Conservation (phyloP, 53 echinoderm and acorn worm genomes). For the Echinarachnius parma region DNA sequence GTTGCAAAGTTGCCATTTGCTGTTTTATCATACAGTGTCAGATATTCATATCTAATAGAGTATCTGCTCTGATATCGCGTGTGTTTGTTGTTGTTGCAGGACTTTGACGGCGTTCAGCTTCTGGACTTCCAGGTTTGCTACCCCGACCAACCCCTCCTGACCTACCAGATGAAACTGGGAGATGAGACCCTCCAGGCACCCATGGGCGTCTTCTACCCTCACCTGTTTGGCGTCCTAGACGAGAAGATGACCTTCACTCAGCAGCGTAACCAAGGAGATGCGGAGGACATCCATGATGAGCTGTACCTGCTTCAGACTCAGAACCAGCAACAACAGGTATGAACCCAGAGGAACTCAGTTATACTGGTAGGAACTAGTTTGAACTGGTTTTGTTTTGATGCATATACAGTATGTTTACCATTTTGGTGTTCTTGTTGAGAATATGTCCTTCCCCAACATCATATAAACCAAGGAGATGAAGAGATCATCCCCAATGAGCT, state of each 20-base stretch:
- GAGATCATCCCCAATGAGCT: too few relatives aligned
- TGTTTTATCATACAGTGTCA: too few relatives aligned
- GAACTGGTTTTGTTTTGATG: not conserved
- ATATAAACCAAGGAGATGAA: too few relatives aligned
- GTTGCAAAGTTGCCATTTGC: too few relatives aligned
- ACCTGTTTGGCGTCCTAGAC: slow-evolving; percentile 71
- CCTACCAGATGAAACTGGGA: slow-evolving; percentile 94
- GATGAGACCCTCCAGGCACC: slow-evolving; percentile 94
- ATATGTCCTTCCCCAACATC: too few relatives aligned
- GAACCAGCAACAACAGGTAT: slow-evolving; percentile 77
- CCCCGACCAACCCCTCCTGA: slow-evolving; percentile 79
- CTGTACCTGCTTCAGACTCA: slow-evolving; percentile 92
- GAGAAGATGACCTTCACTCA: slow-evolving; percentile 86
- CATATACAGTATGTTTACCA: too few relatives aligned
- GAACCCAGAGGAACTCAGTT: too few relatives aligned
- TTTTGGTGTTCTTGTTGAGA: too few relatives aligned
- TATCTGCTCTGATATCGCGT: too few relatives aligned
- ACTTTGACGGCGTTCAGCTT: slow-evolving; percentile 82
- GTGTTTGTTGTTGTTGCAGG: too few relatives aligned
- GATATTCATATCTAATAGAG: too few relatives aligned
- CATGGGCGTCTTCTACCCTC: slow-evolving; percentile 94
- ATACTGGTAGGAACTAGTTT: not conserved
- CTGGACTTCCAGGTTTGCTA: slow-evolving; percentile 94
- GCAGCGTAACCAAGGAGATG: slow-evolving; percentile 95
- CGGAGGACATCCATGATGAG: slow-evolving; percentile 95